Evolutionary conservation across 92 coral and sea anemone species (phyloP), one percentile per base, ranked within the genome.

Genomic region (Epizoanthus rinbou): DNA sequence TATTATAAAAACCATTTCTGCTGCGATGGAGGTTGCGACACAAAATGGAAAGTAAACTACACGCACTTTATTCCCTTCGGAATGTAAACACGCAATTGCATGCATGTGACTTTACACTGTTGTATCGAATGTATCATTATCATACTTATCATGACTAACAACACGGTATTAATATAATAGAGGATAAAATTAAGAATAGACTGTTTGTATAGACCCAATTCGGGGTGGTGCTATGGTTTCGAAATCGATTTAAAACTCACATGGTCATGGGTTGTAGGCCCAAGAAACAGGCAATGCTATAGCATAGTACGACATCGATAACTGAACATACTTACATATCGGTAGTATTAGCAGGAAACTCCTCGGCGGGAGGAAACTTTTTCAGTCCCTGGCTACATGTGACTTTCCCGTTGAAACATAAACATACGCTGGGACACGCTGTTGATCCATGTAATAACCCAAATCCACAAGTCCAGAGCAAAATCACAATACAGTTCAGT

Each of bases 261-360:
- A 6, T 43, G 50, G 50, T 43, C 31, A 4, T 37, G 43, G 43
- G 5, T 37, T 37, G 5, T 37, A 37, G 43, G 43, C 6, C 31
- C 73, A 1, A 67, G 13, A 33, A 67, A 3, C 47, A 16, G 9
- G 47, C 70, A 25, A 21, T 50, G 15, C 54, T 50, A 50, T 50
- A 50, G 15, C 25, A 37, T 15, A 5, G 39, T 14, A 41, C 14
- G 8, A 33, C 0, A 19, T 16, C 47, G 16, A 74, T 8, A 22
- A 28, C 31, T 28, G 2, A 75, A 15, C 17, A 39, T 21, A 78
- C 82, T 78, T 62, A 78, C 82, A 78, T 60, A 37, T 78, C 58
- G 53, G 82, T 78, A 41, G 82, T 78, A 41, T 78, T 78, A 57
- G 21, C 23, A 45, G 82, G 82, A 59, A 78, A n/a, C 0, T 62